Conservation (phyloP, 2,113 vertebrate species). For the Gasterosteus nipponicus region DNA sequence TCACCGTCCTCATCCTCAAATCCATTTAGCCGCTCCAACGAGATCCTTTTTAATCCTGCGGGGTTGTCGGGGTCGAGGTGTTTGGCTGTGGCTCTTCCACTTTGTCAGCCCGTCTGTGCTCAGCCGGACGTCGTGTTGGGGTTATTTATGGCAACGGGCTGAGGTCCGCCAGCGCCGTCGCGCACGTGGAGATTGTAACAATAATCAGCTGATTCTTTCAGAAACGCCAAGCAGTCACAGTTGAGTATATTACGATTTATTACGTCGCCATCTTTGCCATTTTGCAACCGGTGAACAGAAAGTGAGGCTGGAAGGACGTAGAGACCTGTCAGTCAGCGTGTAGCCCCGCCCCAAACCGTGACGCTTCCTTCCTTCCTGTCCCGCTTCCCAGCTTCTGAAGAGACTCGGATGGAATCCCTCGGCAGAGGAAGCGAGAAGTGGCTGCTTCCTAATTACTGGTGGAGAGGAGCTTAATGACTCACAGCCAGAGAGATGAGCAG, state of each 20-base stretch:
- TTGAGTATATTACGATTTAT: neutral
- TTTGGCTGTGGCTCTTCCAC: constrained; percentile 1
- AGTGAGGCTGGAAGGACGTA: too few relatives aligned
- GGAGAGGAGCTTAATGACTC: constrained; percentile 53
- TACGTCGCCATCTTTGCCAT: too few relatives aligned
- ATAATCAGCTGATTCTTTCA: too few relatives aligned
- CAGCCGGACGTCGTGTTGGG: constrained; percentile 11
- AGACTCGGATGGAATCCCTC: constrained; percentile 48
- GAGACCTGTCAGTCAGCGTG: too few relatives aligned
- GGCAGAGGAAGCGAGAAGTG: constrained; percentile 61
- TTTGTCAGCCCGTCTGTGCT: constrained; percentile 7
- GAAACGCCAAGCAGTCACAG: neutral
- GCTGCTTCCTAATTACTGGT: constrained; percentile 67
- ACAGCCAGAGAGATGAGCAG: constrained; percentile 24
- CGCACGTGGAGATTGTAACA: too few relatives aligned
- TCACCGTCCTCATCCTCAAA: constrained; percentile 27
- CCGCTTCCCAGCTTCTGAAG: constrained; percentile 21
- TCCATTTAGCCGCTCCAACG: constrained; percentile 52
- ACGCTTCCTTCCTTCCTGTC: constrained; percentile 4
- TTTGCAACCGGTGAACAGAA: too few relatives aligned
- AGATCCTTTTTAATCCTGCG: constrained; percentile 46
- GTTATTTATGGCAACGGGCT: constrained; percentile 14
- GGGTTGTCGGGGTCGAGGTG: neutral
- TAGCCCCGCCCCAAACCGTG: too few relatives aligned
- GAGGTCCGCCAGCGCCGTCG: too few relatives aligned